These are phyloP conservation scores for Trichonephila inaurata DNA, from an alignment of 1,140 invertebrate species.

Conservation along the genomic window DNA sequence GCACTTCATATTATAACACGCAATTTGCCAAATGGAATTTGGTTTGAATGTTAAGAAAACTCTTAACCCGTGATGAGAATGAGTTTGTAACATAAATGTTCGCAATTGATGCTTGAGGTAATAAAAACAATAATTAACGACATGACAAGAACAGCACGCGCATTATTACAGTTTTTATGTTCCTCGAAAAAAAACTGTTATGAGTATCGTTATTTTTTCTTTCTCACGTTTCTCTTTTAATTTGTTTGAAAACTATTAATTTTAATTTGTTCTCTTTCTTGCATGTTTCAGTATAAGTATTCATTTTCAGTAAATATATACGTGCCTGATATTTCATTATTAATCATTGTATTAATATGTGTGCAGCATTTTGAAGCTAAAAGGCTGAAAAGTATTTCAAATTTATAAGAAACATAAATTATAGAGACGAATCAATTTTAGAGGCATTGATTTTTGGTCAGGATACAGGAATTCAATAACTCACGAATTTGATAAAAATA, in stretches of 20 bases:
- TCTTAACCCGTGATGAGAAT: slow-evolving; percentile 42
- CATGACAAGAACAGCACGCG: slow-evolving; percentile 55
- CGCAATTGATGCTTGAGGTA: slow-evolving; percentile 2
- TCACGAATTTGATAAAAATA: no score
- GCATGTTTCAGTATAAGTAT: background rate
- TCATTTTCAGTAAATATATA: no score
- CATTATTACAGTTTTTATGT: slow-evolving; percentile 32
- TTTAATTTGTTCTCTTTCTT: background rate
- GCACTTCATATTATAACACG: slow-evolving; percentile 25
- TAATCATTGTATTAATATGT: no score
- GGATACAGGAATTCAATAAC: no score
- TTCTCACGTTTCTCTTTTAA: background rate
- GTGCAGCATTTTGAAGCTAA: no score
- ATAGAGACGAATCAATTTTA: no score
- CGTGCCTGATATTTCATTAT: no score
- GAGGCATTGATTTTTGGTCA: no score
- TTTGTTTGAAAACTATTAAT: slow-evolving; percentile 36
- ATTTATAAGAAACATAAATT: no score
- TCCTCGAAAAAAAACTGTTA: background rate
- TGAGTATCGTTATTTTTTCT: background rate
- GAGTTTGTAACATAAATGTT: slow-evolving; percentile 36
- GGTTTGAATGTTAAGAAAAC: slow-evolving; percentile 53
- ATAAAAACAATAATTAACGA: slow-evolving; percentile 70
- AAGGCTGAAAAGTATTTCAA: no score
- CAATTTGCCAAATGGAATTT: slow-evolving; percentile 69